These are phyloP conservation scores for Protomyctophum bolini DNA, from an alignment of 2,113 vertebrate species.

Conservation along the genomic window DNA sequence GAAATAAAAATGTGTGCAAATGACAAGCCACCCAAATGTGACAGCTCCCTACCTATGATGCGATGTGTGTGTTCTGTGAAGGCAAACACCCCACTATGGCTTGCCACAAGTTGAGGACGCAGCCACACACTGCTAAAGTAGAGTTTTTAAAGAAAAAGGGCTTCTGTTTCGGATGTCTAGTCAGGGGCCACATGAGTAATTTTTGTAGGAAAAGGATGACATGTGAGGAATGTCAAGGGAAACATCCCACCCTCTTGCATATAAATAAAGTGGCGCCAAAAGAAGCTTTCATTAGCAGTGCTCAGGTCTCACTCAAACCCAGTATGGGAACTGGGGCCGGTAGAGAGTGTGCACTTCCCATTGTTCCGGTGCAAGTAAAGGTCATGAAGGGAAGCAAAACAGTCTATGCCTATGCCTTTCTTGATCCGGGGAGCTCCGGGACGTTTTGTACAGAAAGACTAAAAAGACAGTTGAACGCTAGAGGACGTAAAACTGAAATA, in stretches of 20 bases:
- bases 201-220: not conserved
- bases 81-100: too few relatives aligned
- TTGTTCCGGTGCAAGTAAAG: constrained; percentile 1
- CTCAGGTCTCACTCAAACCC: not conserved
- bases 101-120: too few relatives aligned
- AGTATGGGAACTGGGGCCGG: not conserved
- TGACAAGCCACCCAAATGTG: too few relatives aligned
- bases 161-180: constrained; percentile 24
- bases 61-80: too few relatives aligned
- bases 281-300: not conserved
- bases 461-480: constrained; percentile 1
- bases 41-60: too few relatives aligned
- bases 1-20: too few relatives aligned
- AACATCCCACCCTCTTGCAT: constrained; percentile 14
- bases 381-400: not conserved
- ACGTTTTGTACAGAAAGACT: constrained; percentile 18
- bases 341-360: not conserved
- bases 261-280: not conserved
- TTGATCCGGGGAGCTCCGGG: constrained; percentile 20
- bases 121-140: too few relatives aligned
- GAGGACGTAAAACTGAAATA: not conserved
- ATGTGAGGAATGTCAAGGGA: constrained; percentile 3
- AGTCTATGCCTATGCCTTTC: not conserved
- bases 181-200: constrained; percentile 13
- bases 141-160: constrained; percentile 10